phyloP scores from a whole-genome alignment of 2,113 vertebrate species.

The Labeo rohita region DNA sequence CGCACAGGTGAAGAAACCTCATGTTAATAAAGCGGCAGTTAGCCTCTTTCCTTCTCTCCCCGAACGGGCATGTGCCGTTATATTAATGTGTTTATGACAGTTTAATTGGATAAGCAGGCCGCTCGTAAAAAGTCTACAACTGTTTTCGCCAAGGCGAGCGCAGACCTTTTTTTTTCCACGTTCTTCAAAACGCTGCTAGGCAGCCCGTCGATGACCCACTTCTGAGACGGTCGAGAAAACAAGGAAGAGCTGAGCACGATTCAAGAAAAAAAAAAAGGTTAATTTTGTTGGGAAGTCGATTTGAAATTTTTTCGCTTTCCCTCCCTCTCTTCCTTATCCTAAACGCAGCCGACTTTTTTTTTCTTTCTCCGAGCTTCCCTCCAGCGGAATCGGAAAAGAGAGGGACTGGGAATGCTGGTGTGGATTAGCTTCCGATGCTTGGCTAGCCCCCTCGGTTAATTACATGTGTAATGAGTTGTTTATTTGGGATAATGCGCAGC shows the following conservation, averaged over 20 bases:
- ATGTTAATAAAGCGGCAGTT: constrained; percentile 37
- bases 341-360: constrained; percentile 49
- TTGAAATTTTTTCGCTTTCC: constrained; percentile 56
- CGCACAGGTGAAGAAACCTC: constrained; percentile 55
- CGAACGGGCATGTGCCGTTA: constrained; percentile 50
- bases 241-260: constrained; percentile 73
- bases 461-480: constrained; percentile 83
- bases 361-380: constrained; percentile 63
- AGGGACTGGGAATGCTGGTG: constrained; percentile 73
- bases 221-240: constrained; percentile 78
- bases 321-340: constrained; percentile 25
- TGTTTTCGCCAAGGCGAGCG: constrained; percentile 64
- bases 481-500: constrained; percentile 81
- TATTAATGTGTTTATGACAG: constrained; percentile 76
- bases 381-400: constrained; percentile 69
- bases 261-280: constrained; percentile 62
- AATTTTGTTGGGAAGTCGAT: constrained; percentile 68
- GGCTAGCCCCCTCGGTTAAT: constrained; percentile 77
- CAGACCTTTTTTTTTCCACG: constrained; percentile 55
- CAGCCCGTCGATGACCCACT: constrained; percentile 80
- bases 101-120: constrained; percentile 78
- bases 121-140: constrained; percentile 72
- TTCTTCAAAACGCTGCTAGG: constrained; percentile 76
- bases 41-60: constrained; percentile 45
- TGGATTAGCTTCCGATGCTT: constrained; percentile 76